Evolutionary conservation across 2,113 vertebrate species (phyloP).

Genomic region (Pedetes capensis): DNA sequence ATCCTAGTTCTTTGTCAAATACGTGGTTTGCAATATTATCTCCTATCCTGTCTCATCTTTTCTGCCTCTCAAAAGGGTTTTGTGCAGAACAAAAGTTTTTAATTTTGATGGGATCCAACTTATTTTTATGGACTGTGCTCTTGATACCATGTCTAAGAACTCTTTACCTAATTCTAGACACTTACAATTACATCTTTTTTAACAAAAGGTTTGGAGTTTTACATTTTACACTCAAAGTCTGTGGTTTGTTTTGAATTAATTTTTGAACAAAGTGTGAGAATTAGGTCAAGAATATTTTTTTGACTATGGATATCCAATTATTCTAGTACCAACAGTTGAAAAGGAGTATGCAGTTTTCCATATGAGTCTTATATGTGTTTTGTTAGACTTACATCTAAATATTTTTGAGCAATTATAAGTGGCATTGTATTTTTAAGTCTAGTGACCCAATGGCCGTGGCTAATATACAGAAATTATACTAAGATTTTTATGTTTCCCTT

Average conservation of each 20-base stretch:
- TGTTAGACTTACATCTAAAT: background rate
- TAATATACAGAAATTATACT: background rate
- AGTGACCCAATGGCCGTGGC: background rate
- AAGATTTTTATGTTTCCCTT: background rate
- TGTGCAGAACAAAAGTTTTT: background rate
- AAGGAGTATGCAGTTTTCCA: background rate
- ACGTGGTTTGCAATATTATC: background rate
- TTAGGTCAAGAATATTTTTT: no score
- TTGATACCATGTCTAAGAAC: background rate
- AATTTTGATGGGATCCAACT: background rate
- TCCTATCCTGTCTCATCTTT: background rate
- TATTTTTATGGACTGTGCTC: no score
- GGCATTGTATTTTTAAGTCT: conserved; percentile 24
- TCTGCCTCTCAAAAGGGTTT: background rate
- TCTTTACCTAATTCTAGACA: background rate
- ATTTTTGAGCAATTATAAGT: no score
- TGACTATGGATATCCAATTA: no score
- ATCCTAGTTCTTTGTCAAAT: background rate
- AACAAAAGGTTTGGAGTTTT: background rate
- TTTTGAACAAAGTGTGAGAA: background rate
- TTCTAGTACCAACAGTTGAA: background rate
- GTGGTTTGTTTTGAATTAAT: background rate
- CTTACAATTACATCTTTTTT: background rate
- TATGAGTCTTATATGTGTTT: background rate
- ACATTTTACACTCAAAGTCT: background rate